Conservation (phyloP, 2,113 vertebrate genomes). For the Nyctereutes procyonoides region DNA sequence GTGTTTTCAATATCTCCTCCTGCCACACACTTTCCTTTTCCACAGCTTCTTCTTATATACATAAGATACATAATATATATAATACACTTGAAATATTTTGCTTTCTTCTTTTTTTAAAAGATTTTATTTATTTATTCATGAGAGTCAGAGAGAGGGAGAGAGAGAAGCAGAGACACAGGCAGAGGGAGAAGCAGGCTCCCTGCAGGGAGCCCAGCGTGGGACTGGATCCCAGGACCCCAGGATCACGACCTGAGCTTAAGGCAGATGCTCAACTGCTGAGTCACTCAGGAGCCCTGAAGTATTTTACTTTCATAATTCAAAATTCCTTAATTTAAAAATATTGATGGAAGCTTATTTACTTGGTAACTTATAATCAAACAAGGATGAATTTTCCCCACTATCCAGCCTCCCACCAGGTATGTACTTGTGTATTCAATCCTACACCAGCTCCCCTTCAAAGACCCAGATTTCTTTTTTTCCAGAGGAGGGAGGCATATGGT, state of each 20-base stretch:
- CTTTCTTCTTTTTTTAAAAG: not conserved
- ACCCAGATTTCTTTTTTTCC: not conserved
- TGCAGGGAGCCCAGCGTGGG: too few species aligned
- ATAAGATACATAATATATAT: not conserved
- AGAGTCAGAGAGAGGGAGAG: too few species aligned
- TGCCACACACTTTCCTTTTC: not conserved
- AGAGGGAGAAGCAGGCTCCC: too few species aligned
- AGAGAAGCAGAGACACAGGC: too few species aligned
- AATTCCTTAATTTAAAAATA: conserved; percentile 13
- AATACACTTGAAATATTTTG: not conserved
- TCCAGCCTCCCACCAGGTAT: not conserved
- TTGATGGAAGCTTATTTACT: not conserved
- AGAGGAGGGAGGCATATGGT: not conserved
- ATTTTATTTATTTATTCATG: too few species aligned
- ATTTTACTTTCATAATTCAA: not conserved
- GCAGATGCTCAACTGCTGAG: too few species aligned
- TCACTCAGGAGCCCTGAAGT: too few species aligned
- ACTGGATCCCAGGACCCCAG: too few species aligned
- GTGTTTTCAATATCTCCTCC: not conserved
- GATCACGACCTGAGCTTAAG: too few species aligned
- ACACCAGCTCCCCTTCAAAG: not conserved
- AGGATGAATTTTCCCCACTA: not conserved
- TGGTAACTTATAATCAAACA: not conserved
- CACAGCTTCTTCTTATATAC: not conserved
- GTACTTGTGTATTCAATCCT: not conserved